Evolutionary conservation across 35 echinoderm and acorn worm genomes (phyloP).

Genomic region (Ophiothrix spiculata): DNA sequence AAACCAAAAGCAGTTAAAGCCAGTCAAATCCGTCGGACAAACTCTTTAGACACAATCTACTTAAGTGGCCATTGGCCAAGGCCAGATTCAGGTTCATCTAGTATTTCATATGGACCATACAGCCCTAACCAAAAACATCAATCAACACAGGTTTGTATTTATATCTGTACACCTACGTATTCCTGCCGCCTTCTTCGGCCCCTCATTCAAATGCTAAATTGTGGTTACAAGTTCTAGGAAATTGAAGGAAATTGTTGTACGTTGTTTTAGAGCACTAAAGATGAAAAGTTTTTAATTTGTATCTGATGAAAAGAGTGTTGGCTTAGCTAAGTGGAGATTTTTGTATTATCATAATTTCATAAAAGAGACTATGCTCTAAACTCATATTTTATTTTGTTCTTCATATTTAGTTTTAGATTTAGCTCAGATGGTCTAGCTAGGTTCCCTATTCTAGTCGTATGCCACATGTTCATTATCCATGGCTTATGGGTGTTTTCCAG

Average conservation of each 20-base stretch:
- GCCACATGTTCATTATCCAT: no score
- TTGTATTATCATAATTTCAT: no score
- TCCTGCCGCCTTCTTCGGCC: background rate
- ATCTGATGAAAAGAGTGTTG: background rate
- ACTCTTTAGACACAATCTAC: constrained; percentile 92
- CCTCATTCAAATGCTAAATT: background rate
- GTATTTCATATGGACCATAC: constrained; percentile 38
- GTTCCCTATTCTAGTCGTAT: no score
- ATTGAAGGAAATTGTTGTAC: no score
- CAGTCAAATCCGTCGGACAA: constrained; percentile 86
- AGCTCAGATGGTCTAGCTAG: no score
- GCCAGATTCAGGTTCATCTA: constrained; percentile 37
- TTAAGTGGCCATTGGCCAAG: constrained; percentile 86
- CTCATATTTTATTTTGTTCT: no score
- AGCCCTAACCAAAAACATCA: constrained; percentile 85
- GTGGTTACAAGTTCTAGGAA: background rate
- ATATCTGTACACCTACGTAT: background rate
- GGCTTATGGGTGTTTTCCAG: no score
- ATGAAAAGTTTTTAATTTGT: background rate
- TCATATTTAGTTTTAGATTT: no score
- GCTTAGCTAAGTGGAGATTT: background rate
- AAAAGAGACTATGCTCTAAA: no score
- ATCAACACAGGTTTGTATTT: constrained; percentile 86
- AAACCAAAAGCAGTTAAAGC: constrained; percentile 88
- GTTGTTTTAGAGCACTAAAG: background rate